These are phyloP conservation scores for Brevipalpus yothersi DNA, from an alignment of 1,140 invertebrate genomes.

Conservation along the genomic window DNA sequence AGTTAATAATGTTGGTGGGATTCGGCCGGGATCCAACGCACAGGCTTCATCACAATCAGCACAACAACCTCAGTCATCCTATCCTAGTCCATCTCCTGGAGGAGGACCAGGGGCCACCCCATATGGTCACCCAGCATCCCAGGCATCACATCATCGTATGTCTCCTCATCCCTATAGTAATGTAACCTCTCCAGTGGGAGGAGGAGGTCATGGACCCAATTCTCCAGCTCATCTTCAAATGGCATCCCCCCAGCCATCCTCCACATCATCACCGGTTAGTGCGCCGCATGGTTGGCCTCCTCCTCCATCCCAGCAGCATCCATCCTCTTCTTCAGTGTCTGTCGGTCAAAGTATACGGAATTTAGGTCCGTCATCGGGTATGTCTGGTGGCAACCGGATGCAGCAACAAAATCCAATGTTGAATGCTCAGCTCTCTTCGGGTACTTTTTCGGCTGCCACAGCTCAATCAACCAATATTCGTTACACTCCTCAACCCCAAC, in stretches of 20 bases:
- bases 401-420: slow-evolving; percentile 9
- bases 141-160: slow-evolving; percentile 2
- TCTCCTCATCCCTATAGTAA: slow-evolving; percentile 1
- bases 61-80: slow-evolving; percentile 1
- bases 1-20: neutral
- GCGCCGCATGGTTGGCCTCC: neutral
- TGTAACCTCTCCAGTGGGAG: neutral
- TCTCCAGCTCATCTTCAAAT: slow-evolving; percentile 3
- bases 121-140: neutral
- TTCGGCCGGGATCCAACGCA: neutral
- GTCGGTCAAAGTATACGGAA: neutral
- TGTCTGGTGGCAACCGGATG: neutral
- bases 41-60: neutral
- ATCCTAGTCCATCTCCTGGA: slow-evolving; percentile 5
- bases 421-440: slow-evolving; percentile 8
- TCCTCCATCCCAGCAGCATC: neutral
- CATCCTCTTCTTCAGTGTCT: neutral
- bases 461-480: neutral
- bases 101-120: neutral
- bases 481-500: neutral
- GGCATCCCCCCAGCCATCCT: neutral
- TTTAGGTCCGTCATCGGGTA: neutral
- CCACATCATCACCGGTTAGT: neutral
- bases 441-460: neutral
- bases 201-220: neutral